Base-by-base conservation (phyloP, 2,888 invertebrate species). In the Gerris lacustris region DNA sequence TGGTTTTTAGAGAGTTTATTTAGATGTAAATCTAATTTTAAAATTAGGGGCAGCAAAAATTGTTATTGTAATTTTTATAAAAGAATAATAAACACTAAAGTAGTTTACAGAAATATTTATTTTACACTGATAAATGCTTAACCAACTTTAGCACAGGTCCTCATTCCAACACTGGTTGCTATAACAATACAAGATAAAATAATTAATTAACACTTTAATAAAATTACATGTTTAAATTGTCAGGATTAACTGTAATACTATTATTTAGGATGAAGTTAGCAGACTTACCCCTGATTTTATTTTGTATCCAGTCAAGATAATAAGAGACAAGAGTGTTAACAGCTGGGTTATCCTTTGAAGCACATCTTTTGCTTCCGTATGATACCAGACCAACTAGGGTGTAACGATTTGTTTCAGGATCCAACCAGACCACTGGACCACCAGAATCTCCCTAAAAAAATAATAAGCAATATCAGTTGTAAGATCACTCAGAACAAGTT, bases 361-460 rank as follows among this genome's bases (percentile, higher is more conserved):
- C 64, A 31, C 64, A 64, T 5, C 17, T 7, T 17, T 64, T 64
- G 18, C 31, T 64, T 9, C 64, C 64, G 5, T 64, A 64, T 5
- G 64, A 64, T 9, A 64, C 64, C 9, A 64, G 18, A 64, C 64
- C 64, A 64, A 64, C 31, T 4, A 64, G 31, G 17, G 64, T 64
- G 64, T 18, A 64, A 64, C 64, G 64, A 64, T 64, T 64, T n/a
- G 64, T 64, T 64, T 64, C 64, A 6, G 64, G 64, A 64, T 64
- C 64, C 17, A 64, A n/a, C 64, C 64, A 64, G 7, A 64, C 18
- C 5, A 64, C 64, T 64, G 64, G 64, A 31, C 64, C 64, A n/a
- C 64, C 64, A 2, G 64, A 64, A 17, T 64, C 64, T 2, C 64
- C 64, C 64, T 64, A 18, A 64, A 64, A 64, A 2, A 55, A n/a